phyloP scores from a whole-genome alignment of 2,797 vertebrate species.

The Synanceia verrucosa region DNA sequence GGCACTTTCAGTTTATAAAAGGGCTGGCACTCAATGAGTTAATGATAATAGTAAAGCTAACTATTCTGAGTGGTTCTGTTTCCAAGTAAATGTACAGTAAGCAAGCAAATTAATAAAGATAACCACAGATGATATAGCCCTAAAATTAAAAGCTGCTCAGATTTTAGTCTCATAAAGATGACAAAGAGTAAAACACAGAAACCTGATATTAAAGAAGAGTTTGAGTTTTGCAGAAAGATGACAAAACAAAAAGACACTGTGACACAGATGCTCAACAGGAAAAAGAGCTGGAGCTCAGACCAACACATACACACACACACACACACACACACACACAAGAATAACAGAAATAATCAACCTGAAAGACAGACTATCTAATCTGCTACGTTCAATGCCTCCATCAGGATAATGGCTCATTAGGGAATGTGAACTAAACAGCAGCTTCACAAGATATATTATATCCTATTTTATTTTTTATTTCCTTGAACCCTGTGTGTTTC shows the following conservation, averaged over 20 bases:
- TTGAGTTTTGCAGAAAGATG: not conserved
- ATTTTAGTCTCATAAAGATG: not conserved
- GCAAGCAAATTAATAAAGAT: not conserved
- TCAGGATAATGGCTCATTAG: conserved; percentile 47
- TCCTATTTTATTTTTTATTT: too few relatives aligned
- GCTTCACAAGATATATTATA: conserved; percentile 44
- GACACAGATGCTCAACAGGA: not conserved
- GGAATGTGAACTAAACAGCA: conserved; percentile 55
- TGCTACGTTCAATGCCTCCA: conserved; percentile 47
- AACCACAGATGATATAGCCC: not conserved
- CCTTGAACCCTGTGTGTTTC: too few relatives aligned
- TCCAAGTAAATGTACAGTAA: not conserved
- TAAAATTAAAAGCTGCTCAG: not conserved
- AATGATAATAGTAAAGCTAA: not conserved
- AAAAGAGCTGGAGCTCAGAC: not conserved
- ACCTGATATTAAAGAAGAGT: not conserved
- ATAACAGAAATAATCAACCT: conserved; percentile 34
- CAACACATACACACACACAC: not conserved
- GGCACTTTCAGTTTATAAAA: too few relatives aligned
- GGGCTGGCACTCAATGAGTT: too few relatives aligned
- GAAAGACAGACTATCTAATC: conserved; percentile 53
- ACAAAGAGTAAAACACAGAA: not conserved
- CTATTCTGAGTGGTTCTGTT: too few relatives aligned
- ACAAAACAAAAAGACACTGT: not conserved
- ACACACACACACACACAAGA: not conserved